Percentiles rank a stretch among this genome's conserved stretches.
These are phyloP conservation scores for Alexandromys fortis DNA, from an alignment of 2,113 vertebrate species.

Conservation along the genomic window DNA sequence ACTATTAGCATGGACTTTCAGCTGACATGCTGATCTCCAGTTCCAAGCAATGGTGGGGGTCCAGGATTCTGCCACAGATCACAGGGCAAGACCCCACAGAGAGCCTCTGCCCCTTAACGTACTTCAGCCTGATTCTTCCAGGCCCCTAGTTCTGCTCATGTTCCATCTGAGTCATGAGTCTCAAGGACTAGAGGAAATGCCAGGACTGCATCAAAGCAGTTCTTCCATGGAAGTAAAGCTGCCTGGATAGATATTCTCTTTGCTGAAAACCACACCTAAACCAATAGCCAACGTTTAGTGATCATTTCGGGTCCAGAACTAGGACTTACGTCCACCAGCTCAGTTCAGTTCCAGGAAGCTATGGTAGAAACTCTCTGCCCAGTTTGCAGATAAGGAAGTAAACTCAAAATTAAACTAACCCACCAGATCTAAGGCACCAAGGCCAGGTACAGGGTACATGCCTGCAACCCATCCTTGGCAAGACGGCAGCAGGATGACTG, in stretches of 20 bases:
- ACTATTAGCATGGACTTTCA: neutral
- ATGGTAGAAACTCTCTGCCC: neutral
- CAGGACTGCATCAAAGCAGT: neutral
- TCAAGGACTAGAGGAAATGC: neutral
- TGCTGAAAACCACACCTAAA: neutral
- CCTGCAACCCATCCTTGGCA: neutral
- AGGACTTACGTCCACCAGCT: neutral
- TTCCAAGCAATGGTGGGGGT: neutral
- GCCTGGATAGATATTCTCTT: neutral
- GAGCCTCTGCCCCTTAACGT: neutral
- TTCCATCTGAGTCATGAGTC: neutral
- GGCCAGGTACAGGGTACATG: neutral
- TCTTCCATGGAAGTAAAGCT: neutral
- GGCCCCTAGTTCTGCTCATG: neutral
- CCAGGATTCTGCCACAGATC: neutral
- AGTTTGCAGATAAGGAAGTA: neutral
- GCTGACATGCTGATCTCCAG: neutral
- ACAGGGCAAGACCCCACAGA: neutral
- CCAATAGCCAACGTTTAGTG: neutral
- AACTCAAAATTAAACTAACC: neutral
- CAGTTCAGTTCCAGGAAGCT: neutral
- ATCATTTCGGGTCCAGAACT: neutral
- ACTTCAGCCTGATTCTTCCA: neutral
- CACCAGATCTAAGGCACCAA: neutral
- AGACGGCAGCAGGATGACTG: neutral